Conservation (phyloP, 2,888 invertebrate genomes). For the Congeria kusceri region DNA sequence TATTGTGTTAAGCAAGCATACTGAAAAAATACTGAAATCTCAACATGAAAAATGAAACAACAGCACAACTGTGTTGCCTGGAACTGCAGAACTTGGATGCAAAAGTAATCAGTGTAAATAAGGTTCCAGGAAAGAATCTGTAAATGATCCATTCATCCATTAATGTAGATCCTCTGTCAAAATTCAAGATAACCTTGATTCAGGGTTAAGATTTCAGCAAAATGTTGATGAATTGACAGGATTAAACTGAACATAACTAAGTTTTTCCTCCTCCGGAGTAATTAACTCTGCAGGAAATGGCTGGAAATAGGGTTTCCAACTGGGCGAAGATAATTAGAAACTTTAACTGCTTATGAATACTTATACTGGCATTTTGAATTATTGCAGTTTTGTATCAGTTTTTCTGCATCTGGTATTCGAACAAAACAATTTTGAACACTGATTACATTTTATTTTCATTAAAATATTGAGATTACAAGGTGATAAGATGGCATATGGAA, state of each 20-base stretch:
- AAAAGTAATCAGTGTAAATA: constrained; percentile 43
- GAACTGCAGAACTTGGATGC: constrained; percentile 12
- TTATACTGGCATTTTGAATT: constrained; percentile 48
- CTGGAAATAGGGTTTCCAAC: constrained; percentile 34
- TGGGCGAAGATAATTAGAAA: constrained; percentile 56
- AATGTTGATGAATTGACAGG: constrained; percentile 37
- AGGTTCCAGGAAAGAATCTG: constrained; percentile 43
- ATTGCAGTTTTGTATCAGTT: constrained; percentile 20
- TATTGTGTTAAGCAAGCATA: too few species aligned
- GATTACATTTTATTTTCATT: background rate
- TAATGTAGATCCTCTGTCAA: constrained; percentile 55
- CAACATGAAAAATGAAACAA: constrained; percentile 8
- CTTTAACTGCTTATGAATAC: constrained; percentile 45
- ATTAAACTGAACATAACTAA: constrained; percentile 48
- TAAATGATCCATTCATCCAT: constrained; percentile 57
- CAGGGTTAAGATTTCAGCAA: constrained; percentile 48
- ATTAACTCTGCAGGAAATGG: constrained; percentile 56
- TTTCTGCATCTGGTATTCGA: constrained; percentile 19
- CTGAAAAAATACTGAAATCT: too few species aligned
- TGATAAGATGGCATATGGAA: background rate
- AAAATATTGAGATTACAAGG: background rate
- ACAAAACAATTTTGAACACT: constrained; percentile 6
- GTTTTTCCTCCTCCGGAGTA: constrained; percentile 43
- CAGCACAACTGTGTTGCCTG: background rate
- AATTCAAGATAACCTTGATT: constrained; percentile 51